phyloP scores from a whole-genome alignment of 2,888 invertebrate species.

The Eulithis testata region DNA sequence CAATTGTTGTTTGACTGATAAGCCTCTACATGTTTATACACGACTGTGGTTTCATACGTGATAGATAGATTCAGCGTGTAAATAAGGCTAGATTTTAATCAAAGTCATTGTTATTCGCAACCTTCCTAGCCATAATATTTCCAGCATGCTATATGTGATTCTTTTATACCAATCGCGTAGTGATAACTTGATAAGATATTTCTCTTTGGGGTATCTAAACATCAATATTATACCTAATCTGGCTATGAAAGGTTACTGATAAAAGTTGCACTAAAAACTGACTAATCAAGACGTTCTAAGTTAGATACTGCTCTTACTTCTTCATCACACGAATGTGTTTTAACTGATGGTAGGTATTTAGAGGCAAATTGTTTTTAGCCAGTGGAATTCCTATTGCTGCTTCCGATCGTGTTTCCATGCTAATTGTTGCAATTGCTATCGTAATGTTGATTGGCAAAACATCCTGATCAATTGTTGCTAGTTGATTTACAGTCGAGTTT shows the following conservation, averaged over 20 bases:
- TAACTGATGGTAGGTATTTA: not conserved
- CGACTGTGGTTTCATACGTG: no score
- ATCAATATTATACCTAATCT: not conserved
- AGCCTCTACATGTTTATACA: no score
- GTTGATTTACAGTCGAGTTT: constrained; percentile 35
- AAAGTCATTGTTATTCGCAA: no score
- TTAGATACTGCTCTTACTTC: no score
- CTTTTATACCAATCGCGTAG: not conserved
- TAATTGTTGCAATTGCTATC: constrained; percentile 36
- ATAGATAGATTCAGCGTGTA: no score
- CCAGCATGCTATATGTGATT: no score
- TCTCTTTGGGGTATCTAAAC: not conserved
- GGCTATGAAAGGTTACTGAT: not conserved
- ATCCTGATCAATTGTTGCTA: constrained; percentile 45
- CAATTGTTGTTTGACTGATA: no score
- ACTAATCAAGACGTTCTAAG: not conserved
- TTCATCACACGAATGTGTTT: no score
- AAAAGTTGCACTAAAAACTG: not conserved
- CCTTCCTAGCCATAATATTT: no score
- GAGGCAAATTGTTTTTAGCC: constrained; percentile 26
- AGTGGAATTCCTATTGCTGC: constrained; percentile 41
- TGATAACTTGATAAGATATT: not conserved
- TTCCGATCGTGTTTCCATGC: constrained; percentile 26
- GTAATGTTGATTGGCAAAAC: constrained; percentile 50
- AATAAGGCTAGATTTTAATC: no score